phyloP scores from a whole-genome alignment of 1,140 invertebrate species.

The Neuroterus valhalla region DNA sequence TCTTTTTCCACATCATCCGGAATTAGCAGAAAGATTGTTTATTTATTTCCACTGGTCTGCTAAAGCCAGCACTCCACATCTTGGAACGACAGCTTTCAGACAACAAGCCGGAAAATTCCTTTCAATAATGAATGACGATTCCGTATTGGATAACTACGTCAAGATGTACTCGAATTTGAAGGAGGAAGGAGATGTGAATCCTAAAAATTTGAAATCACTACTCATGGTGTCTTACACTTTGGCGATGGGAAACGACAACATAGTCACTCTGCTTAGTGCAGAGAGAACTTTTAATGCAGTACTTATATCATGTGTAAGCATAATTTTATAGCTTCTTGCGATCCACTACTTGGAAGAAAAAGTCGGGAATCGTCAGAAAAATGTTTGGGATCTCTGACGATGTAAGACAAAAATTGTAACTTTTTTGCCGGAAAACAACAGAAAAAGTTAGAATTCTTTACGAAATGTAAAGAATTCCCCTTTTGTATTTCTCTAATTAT shows the following conservation, averaged over 20 bases:
- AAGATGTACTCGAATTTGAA: slow-evolving; percentile 76
- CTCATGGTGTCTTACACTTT: slow-evolving; percentile 84
- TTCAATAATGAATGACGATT: slow-evolving; percentile 79
- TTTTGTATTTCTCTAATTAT: too few species aligned
- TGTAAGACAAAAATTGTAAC: too few species aligned
- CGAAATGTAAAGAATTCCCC: too few species aligned
- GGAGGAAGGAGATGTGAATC: slow-evolving; percentile 75
- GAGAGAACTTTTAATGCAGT: slow-evolving; percentile 82
- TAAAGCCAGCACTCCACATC: slow-evolving; percentile 78
- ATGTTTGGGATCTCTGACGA: too few species aligned
- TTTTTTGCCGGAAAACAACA: too few species aligned
- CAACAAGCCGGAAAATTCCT: slow-evolving; percentile 84
- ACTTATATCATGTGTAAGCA: slow-evolving; percentile 80
- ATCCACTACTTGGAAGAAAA: slow-evolving; percentile 23
- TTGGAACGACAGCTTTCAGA: slow-evolving; percentile 79
- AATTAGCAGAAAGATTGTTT: slow-evolving; percentile 82
- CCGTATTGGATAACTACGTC: slow-evolving; percentile 81
- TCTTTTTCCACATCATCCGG: slow-evolving; percentile 85
- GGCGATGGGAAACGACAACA: slow-evolving; percentile 83
- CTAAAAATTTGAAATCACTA: slow-evolving; percentile 78
- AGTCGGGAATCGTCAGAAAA: too few species aligned
- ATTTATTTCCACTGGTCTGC: slow-evolving; percentile 78
- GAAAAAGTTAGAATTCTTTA: too few species aligned
- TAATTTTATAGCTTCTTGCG: slow-evolving; percentile 6
- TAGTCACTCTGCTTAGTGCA: slow-evolving; percentile 77